Evolutionary conservation across 2,797 vertebrate genomes (phyloP).

Genomic region (Enteromius mattozi): DNA sequence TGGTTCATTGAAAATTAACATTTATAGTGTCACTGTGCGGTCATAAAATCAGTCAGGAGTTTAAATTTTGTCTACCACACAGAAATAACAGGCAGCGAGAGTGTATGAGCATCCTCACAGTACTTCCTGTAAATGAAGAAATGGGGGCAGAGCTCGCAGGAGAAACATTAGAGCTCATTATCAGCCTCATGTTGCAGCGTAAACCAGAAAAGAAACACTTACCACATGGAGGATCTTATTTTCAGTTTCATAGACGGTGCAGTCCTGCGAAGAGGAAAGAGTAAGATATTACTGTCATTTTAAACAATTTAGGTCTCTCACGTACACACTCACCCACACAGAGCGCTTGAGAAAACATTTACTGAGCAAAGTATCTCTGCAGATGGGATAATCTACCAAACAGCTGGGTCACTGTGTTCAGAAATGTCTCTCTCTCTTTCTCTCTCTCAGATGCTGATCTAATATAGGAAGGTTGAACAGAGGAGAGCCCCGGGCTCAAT

Average conservation of each 20-base stretch:
- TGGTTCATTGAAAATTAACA: neutral
- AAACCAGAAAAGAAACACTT: constrained; percentile 69
- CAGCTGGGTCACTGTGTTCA: constrained; percentile 42
- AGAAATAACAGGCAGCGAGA: neutral
- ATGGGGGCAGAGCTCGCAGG: constrained; percentile 43
- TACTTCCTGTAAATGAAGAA: constrained; percentile 25
- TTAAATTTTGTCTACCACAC: neutral
- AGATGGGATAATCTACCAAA: constrained; percentile 33
- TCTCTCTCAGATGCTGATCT: constrained; percentile 43
- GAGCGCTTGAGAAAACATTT: constrained; percentile 60
- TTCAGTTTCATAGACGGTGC: constrained; percentile 96
- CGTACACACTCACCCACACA: constrained; percentile 60
- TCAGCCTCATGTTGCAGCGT: constrained; percentile 28
- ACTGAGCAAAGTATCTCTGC: constrained; percentile 36
- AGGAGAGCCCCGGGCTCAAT: constrained; percentile 43
- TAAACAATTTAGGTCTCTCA: constrained; percentile 22
- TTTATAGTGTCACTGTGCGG: neutral
- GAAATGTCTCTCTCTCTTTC: constrained; percentile 30
- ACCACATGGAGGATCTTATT: constrained; percentile 99
- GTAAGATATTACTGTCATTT: constrained; percentile 35
- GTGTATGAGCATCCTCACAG: neutral
- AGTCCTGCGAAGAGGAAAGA: constrained; percentile 84
- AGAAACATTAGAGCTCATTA: constrained; percentile 25
- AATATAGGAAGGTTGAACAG: constrained; percentile 44
- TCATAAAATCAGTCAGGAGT: neutral